phyloP scores from a whole-genome alignment of 2,888 invertebrate species.

The Cenopis cana region DNA sequence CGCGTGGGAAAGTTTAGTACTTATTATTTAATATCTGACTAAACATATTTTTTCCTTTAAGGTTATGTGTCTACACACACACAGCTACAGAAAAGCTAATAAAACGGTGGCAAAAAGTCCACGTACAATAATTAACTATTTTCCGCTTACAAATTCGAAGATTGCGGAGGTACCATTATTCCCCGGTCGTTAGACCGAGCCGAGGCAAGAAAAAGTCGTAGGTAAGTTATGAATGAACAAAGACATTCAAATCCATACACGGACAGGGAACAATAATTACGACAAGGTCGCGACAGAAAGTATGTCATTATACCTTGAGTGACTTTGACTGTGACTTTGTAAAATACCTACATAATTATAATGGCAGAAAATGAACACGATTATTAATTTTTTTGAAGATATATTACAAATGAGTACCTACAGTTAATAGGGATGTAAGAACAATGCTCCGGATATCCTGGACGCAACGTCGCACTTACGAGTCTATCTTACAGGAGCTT shows the following conservation, averaged over 20 bases:
- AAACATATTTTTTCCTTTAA: background rate
- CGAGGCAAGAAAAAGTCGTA: constrained; percentile 29
- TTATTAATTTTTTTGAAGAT: background rate
- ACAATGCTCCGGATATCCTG: too few relatives aligned
- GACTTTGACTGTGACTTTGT: too few relatives aligned
- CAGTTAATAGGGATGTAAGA: too few relatives aligned
- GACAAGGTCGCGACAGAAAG: constrained; percentile 45
- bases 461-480: too few relatives aligned
- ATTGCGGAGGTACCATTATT: constrained; percentile 27
- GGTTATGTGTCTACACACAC: background rate
- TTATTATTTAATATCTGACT: background rate
- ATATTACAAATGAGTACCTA: background rate
- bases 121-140: constrained; percentile 2
- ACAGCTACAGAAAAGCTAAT: background rate
- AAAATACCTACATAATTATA: constrained; percentile 11
- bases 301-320: constrained; percentile 43
- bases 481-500: too few relatives aligned
- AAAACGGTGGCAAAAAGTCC: background rate
- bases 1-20: background rate
- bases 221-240: constrained; percentile 47
- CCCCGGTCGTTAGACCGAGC: constrained; percentile 36
- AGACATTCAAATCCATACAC: constrained; percentile 43
- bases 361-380: background rate
- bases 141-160: constrained; percentile 12
- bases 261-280: constrained; percentile 44